Evolutionary conservation across 1,140 invertebrate genomes (phyloP).

Genomic region (Drosophila persimilis): DNA sequence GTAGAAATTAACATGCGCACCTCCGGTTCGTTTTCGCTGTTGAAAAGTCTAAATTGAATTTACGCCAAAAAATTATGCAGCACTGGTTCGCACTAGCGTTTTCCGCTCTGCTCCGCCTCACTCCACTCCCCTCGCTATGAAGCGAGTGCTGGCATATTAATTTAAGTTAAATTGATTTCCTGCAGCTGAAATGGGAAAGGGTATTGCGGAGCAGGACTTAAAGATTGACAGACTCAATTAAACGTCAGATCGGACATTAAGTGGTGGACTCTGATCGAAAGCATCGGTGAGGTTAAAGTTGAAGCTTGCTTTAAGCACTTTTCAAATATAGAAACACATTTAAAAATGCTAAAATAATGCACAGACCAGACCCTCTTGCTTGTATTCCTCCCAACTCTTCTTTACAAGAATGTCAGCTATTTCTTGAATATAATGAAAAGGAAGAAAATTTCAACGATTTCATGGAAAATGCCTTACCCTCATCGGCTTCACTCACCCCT

Average conservation of each 20-base stretch:
- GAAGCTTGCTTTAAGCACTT: not conserved
- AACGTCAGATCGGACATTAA: slow-evolving; percentile 4
- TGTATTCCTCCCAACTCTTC: no score
- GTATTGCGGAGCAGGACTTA: not conserved
- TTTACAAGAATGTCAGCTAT: slow-evolving; percentile 24
- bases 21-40: slow-evolving; percentile 40
- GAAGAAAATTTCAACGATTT: no score
- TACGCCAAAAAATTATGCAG: slow-evolving; percentile 71
- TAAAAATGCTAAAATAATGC: not conserved
- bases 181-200: slow-evolving; percentile 3
- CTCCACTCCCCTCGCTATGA: not conserved
- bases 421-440: slow-evolving; percentile 17
- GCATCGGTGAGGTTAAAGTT: not conserved
- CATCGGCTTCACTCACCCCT: no score
- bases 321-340: not conserved
- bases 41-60: slow-evolving; percentile 72
- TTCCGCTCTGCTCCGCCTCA: not conserved
- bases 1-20: slow-evolving; percentile 48
- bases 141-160: slow-evolving; percentile 54
- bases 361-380: not conserved
- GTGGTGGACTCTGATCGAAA: no score
- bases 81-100: slow-evolving; percentile 24
- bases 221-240: slow-evolving; percentile 19
- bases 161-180: slow-evolving; percentile 66
- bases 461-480: no score